Evolutionary conservation across 2,113 vertebrate species (phyloP).

Genomic region (Cebus imitator): DNA sequence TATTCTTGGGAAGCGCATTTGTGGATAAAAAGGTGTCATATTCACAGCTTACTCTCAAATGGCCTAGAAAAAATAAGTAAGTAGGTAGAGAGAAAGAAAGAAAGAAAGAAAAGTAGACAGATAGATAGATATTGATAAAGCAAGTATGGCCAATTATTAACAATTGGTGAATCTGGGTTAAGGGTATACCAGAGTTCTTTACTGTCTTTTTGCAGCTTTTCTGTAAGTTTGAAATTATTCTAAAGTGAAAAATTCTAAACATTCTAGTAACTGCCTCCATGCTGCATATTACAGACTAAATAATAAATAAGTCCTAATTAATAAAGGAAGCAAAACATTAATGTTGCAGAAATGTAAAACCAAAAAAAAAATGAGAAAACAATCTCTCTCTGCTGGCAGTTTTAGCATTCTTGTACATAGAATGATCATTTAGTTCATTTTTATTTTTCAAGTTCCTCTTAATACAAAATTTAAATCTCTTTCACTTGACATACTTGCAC

Average conservation of each 20-base stretch:
- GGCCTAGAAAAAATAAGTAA: background rate
- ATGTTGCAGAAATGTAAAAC: background rate
- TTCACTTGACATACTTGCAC: background rate
- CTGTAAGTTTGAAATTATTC: background rate
- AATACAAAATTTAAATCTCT: background rate
- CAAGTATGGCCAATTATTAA: background rate
- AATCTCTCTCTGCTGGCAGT: background rate
- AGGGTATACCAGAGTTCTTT: background rate
- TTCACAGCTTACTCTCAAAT: background rate
- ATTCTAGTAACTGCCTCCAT: background rate
- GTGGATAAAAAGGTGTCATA: background rate
- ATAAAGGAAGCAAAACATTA: background rate
- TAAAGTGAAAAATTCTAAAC: background rate
- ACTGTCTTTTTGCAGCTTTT: background rate
- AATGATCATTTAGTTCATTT: background rate
- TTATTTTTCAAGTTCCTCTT: background rate
- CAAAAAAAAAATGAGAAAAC: background rate
- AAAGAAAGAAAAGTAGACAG: background rate
- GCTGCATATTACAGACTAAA: background rate
- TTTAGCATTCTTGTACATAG: background rate
- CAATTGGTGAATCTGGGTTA: background rate
- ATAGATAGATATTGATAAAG: background rate
- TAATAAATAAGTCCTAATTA: background rate
- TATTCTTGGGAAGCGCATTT: background rate
- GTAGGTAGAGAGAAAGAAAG: background rate